phyloP scores from a whole-genome alignment of 2,113 vertebrate species.

The Propithecus coquereli region DNA sequence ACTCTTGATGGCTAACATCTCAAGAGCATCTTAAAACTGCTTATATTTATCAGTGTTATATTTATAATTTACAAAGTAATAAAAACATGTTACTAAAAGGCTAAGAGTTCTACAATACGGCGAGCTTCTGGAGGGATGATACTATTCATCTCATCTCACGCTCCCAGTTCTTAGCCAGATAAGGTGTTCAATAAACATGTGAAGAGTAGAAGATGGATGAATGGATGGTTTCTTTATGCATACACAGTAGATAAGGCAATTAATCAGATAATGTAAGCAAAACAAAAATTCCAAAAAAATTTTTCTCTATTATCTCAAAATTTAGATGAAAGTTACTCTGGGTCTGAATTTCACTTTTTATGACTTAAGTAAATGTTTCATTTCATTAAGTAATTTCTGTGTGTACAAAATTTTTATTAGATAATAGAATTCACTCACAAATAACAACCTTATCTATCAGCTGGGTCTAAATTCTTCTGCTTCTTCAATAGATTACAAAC shows the following conservation, averaged over 20 bases:
- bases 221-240: background rate
- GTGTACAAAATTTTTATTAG: background rate
- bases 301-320: background rate
- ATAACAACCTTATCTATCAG: background rate
- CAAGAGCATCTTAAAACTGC: background rate
- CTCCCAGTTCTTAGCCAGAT: background rate
- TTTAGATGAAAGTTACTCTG: background rate
- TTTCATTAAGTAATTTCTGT: constrained; percentile 27
- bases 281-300: background rate
- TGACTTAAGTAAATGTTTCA: background rate
- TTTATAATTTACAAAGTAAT: constrained; percentile 50
- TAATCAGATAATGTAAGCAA: background rate
- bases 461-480: background rate
- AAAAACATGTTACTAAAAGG: constrained; percentile 20
- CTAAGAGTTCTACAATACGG: background rate
- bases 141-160: background rate
- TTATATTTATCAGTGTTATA: constrained; percentile 32
- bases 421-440: background rate
- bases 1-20: background rate
- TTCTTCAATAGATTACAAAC: background rate
- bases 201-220: background rate
- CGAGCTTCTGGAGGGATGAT: background rate
- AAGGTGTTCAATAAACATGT: background rate
- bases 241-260: background rate
- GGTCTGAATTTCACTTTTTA: background rate